phyloP scores from a whole-genome alignment of 2,888 invertebrate species.

The Dolomedes plantarius region DNA sequence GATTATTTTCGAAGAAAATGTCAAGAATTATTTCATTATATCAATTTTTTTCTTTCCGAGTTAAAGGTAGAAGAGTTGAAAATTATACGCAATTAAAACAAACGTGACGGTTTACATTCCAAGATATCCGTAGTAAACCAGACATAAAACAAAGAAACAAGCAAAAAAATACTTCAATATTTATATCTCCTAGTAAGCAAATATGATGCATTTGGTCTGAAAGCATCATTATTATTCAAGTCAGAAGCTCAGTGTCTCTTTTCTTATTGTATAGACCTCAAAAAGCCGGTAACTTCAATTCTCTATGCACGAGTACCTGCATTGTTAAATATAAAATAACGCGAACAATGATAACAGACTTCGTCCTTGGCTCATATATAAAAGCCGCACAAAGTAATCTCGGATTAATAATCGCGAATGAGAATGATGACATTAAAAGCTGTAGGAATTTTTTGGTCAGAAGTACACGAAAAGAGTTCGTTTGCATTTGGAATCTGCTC shows the following conservation, averaged over 20 bases:
- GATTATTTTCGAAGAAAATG: no score
- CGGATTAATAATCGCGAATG: neutral
- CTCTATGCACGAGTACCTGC: conserved; percentile 21
- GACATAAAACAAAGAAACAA: no score
- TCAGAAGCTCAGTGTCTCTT: neutral
- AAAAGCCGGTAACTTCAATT: conserved; percentile 21
- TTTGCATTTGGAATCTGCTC: neutral
- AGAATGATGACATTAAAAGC: neutral
- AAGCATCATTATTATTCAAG: conserved; percentile 26
- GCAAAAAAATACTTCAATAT: no score
- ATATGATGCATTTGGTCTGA: neutral
- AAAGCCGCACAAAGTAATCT: neutral
- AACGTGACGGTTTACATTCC: no score
- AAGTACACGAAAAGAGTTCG: neutral
- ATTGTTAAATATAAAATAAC: conserved; percentile 32
- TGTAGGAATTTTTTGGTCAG: neutral
- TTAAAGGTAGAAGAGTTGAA: no score
- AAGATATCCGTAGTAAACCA: no score
- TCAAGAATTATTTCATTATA: no score
- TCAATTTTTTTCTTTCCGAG: no score
- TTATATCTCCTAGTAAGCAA: no score
- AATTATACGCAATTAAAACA: no score
- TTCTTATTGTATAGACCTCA: neutral
- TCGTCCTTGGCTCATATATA: conserved; percentile 37
- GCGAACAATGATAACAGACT: conserved; percentile 25